A percentile compares a stretch with the other conserved stretches of the same genome.
Evolutionary conservation across 2,888 invertebrate genomes (phyloP).

Genomic region (Brachyopa scutellaris): DNA sequence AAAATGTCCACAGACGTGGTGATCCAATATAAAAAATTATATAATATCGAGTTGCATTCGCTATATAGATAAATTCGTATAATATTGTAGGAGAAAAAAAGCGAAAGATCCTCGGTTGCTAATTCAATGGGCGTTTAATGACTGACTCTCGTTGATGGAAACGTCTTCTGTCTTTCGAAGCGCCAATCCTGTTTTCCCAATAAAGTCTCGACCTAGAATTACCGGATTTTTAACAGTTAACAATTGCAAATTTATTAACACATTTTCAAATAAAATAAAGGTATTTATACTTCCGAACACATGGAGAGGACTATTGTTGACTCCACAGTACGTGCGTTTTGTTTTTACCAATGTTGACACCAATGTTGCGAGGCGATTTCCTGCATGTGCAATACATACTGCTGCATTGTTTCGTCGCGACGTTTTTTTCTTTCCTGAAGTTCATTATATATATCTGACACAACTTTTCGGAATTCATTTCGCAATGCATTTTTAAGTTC

Average conservation of each 20-base stretch:
- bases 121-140: no score
- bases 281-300: constrained; percentile 14
- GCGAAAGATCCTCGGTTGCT: no score
- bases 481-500: neutral
- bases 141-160: neutral
- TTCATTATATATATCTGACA: neutral
- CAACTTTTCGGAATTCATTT: neutral
- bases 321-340: constrained; percentile 39
- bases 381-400: constrained; percentile 13
- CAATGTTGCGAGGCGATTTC: constrained; percentile 8
- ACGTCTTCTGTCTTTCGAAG: neutral
- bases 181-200: no score
- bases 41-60: no score
- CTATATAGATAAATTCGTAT: no score
- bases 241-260: neutral
- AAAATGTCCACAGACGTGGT: no score
- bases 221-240: neutral
- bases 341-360: neutral
- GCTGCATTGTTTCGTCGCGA: constrained; percentile 2
- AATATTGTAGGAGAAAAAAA: no score
- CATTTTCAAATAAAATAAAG: constrained; percentile 33
- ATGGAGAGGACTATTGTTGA: constrained; percentile 49
- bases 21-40: no score
- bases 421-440: neutral
- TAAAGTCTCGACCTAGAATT: neutral